Evolutionary conservation across 2,888 invertebrate genomes (phyloP), one percentile per base, ranked within the genome.

Genomic region (Dorcus hopei): DNA sequence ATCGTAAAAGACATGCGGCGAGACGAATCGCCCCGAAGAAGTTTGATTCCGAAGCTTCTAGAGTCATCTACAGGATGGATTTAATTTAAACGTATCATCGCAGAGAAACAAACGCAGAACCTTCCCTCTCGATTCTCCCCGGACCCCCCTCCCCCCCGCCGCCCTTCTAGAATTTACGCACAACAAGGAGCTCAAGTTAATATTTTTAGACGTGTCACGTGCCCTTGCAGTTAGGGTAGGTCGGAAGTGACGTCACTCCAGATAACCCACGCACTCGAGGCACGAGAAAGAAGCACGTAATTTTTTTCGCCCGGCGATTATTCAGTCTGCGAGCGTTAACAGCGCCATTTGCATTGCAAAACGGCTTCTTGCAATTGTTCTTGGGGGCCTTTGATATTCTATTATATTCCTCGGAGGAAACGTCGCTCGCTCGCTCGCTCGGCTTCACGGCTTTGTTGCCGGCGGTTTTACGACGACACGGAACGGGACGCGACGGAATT

Each of bases 141-240:
- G 4, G 26, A 5, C 26, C 26, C 26, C 26, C 1, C n/a, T n/a
- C n/a, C n/a, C n/a, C n/a, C n/a, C n/a, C n/a, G 2, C 26, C 5
- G 3, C 26, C 26, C 19, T 19, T 19, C 19, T 19, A 19, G 19
- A 19, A 19, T 19, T 19, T 19, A 19, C 19, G 26, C 26, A 33
- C 26, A 1, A 45, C 45, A 45, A 45, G 23, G 45, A 45, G 23
- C 16, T n/a, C 14, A 9, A 45, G 40, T 58, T 49, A 47, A 61
- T 69, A 69, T 68, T 66, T 68, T 69, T 68, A 63, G 65, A 58
- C 52, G 53, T 60, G 67, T 68, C 69, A 69, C 68, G 68, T 69
- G 68, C 66, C 56, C 54, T 49, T 54, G 52, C 64, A 63, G 69
- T 75, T 74, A 70, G 72, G 75, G 74, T 72, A 75, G 74, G 74